Evolutionary conservation across 2,888 invertebrate species (phyloP), one percentile per base, ranked within the genome.

Genomic region (Lasioglossum villosulum): DNA sequence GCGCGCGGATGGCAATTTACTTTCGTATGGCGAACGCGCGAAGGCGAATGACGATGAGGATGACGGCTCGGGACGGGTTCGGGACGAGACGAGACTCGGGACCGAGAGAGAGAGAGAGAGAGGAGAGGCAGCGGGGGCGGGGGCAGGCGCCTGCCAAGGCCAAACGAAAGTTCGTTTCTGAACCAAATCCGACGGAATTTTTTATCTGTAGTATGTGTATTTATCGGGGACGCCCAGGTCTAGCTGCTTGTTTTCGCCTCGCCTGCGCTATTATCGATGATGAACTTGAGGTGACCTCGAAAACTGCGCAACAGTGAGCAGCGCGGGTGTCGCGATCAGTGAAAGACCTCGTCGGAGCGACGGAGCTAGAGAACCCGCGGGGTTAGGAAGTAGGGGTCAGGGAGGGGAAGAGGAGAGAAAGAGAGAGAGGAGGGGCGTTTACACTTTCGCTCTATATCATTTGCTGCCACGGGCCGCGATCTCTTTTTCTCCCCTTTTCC

Each of bases 211-310:
- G 89, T 91, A 86, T 86, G 91, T 86, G 90, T 84, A 92, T 90
- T 93, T 93, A 93, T 93, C 93, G 91, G 92, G 90, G 88, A 91
- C 92, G 93, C 88, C 89, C 93, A 92, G 92, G 92, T 94, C 95
- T 95, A 95, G 94, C 93, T 93, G 91, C 91, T 94, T 95, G 93
- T 94, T 94, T 94, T 94, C 92, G 93, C 91, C 90, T 87, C 91
- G 91, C 88, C 86, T 91, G 91, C 88, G 93, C 93, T 93, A 93
- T 94, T 95, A 95, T 95, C 95, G 93, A 94, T 93, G 94, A 95
- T 95, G 94, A 95, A 95, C 94, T 95, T 94, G 93, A 92, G 90
- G 91, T 93, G 94, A 95, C 94, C 94, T 94, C 93, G 90, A 90
- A 93, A 91, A 92, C 93, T 94, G 92, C 92, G 94, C 93, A 94